Evolutionary conservation across 2,113 vertebrate species (phyloP).

Genomic region (Ceratotherium simum): DNA sequence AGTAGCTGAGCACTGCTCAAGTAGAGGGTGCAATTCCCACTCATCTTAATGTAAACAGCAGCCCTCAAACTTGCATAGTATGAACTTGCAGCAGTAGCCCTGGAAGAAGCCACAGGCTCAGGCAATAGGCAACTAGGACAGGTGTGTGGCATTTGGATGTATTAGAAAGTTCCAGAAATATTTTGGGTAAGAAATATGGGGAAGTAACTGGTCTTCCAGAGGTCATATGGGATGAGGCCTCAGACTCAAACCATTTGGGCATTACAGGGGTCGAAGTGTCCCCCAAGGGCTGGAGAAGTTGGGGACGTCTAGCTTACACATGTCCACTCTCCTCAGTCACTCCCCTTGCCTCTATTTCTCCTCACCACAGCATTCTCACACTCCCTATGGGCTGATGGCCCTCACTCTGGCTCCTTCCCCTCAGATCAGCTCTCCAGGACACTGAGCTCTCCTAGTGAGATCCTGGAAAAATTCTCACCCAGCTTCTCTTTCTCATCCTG

Average conservation of each 20-base stretch:
- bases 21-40: background rate
- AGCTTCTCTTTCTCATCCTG: background rate
- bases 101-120: background rate
- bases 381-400: fast-evolving
- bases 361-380: background rate
- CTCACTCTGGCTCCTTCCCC: too few relatives aligned
- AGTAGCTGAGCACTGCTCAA: background rate
- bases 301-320: background rate
- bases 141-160: background rate
- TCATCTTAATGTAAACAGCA: background rate
- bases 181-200: background rate
- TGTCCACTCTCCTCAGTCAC: background rate
- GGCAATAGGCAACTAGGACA: background rate
- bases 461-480: background rate
- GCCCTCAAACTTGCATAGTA: background rate
- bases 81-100: background rate
- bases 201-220: background rate
- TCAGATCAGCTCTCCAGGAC: background rate
- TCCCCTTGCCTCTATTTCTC: background rate
- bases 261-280: background rate
- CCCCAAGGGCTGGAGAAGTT: background rate
- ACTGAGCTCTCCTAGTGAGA: background rate
- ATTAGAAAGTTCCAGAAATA: background rate
- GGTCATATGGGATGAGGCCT: background rate
- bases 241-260: background rate